These are phyloP conservation scores for Ascidia mentula DNA, from an alignment of 23 tunicate species.

Conservation along the genomic window DNA sequence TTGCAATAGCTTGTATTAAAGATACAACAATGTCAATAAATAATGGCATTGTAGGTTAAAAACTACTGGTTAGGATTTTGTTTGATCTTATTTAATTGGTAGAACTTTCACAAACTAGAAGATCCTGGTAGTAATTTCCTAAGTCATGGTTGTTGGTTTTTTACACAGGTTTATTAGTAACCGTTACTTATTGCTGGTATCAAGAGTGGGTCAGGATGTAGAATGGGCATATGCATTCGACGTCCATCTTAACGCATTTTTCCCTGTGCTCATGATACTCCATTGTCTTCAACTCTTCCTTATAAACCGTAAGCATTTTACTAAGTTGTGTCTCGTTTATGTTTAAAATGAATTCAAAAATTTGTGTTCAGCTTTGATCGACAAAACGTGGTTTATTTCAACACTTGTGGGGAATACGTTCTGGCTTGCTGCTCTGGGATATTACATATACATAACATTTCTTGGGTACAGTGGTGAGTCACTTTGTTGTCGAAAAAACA, in stretches of 20 bases:
- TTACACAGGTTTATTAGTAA: constrained; percentile 65
- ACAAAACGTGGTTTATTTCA: constrained; percentile 47
- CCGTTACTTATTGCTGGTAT: constrained; percentile 54
- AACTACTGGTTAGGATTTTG: no score
- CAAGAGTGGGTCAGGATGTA: constrained; percentile 74
- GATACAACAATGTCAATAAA: background rate
- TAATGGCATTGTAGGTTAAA: background rate
- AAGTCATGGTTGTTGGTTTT: no score
- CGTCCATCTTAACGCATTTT: constrained; percentile 98
- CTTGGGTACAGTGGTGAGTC: constrained; percentile 95
- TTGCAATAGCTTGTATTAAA: background rate
- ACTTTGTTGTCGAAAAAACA: no score
- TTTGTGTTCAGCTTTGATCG: constrained; percentile 81
- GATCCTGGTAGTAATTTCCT: no score
- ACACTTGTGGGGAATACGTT: constrained; percentile 92
- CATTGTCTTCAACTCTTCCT: constrained; percentile 91
- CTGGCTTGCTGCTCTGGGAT: constrained; percentile 94
- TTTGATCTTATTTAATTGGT: no score
- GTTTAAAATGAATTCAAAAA: no score
- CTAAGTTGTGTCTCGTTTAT: no score
- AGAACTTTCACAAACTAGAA: no score
- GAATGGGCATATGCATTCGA: constrained; percentile 99
- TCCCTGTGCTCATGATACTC: constrained; percentile 96
- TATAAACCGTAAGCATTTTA: constrained; percentile 74
- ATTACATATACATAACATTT: constrained; percentile 95